These are phyloP conservation scores for Fundulus diaphanus DNA, from an alignment of 2,797 vertebrate genomes.

Conservation along the genomic window DNA sequence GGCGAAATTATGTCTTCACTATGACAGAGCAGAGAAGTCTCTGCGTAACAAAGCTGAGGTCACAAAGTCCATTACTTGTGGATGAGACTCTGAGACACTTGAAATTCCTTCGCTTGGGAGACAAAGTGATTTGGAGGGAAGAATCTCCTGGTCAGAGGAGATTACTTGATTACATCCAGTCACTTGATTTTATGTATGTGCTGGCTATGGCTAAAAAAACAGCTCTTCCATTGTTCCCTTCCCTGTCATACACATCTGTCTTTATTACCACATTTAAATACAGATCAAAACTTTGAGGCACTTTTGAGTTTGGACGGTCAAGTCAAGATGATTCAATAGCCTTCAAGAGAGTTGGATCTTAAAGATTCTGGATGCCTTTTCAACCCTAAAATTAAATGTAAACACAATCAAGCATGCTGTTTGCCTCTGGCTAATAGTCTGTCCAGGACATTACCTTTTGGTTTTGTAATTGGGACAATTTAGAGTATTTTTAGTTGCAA, in stretches of 20 bases:
- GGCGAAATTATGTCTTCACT: too few species aligned
- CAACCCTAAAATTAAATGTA: conserved; percentile 40
- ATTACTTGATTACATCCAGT: neutral
- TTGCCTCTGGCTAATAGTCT: conserved; percentile 37
- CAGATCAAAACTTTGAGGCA: neutral
- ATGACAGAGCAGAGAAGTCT: too few species aligned
- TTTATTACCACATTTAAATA: neutral
- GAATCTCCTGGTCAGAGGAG: neutral
- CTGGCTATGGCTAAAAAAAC: neutral
- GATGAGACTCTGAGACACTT: neutral
- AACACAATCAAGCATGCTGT: conserved; percentile 34
- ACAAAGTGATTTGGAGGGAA: neutral
- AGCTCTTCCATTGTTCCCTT: neutral
- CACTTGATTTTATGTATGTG: neutral
- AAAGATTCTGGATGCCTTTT: conserved; percentile 12
- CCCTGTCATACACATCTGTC: neutral
- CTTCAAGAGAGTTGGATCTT: conserved; percentile 11
- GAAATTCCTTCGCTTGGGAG: neutral
- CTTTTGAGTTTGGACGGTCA: conserved; percentile 11
- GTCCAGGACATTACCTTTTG: conserved; percentile 15
- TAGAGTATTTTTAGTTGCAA: conserved; percentile 43
- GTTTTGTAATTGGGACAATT: conserved; percentile 29
- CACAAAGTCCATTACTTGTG: neutral
- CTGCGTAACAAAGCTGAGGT: neutral
- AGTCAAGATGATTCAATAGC: conserved; percentile 9